Percentiles rank a stretch among this genome's conserved stretches.
phyloP scores from a whole-genome alignment of 2,113 vertebrate species.

The Corythoichthys haematopterus region DNA sequence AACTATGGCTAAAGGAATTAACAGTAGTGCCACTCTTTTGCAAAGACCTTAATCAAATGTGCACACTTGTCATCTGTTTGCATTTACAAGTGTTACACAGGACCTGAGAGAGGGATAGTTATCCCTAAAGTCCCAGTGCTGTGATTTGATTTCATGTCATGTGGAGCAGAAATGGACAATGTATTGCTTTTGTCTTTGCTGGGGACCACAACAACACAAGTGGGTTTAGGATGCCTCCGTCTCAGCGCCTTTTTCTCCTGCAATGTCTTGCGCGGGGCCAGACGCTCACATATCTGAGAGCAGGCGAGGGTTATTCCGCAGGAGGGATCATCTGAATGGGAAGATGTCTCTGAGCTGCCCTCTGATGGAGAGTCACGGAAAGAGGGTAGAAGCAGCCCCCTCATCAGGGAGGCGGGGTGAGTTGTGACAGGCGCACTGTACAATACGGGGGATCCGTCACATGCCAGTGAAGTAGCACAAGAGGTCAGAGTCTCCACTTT shows the following conservation, averaged over 20 bases:
- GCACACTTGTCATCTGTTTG: neutral
- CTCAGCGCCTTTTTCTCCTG: constrained; percentile 84
- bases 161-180: constrained; percentile 77
- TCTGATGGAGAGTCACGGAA: constrained; percentile 85
- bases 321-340: constrained; percentile 90
- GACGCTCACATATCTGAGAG: constrained; percentile 81
- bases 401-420: constrained; percentile 68
- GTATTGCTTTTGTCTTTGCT: constrained; percentile 21
- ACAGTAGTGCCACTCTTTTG: constrained; percentile 10
- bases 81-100: constrained; percentile 61
- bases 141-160: constrained; percentile 82
- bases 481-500: constrained; percentile 80
- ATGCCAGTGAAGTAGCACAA: constrained; percentile 63
- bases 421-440: constrained; percentile 71
- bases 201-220: constrained; percentile 76
- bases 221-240: constrained; percentile 78
- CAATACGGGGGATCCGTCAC: constrained; percentile 77
- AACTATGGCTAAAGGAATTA: constrained; percentile 14
- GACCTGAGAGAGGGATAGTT: constrained; percentile 78
- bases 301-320: constrained; percentile 86
- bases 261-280: constrained; percentile 78
- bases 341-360: constrained; percentile 88
- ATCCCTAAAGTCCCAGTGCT: constrained; percentile 78
- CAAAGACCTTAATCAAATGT: constrained; percentile 18
- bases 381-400: constrained; percentile 70